These are phyloP conservation scores for Drosophila leontia DNA, from an alignment of 1,140 invertebrate species.

Conservation along the genomic window DNA sequence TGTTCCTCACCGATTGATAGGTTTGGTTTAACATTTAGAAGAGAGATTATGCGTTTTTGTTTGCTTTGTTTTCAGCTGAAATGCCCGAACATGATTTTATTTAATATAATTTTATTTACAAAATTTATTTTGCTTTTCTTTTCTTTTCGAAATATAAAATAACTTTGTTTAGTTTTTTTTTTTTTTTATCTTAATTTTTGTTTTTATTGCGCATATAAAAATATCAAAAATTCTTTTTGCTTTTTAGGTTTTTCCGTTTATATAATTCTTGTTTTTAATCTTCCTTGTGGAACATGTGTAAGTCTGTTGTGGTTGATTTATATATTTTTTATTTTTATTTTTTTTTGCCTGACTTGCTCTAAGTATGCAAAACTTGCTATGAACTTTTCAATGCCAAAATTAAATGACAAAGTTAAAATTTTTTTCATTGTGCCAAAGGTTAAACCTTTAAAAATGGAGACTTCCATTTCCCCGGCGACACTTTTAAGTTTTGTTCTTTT, in stretches of 20 bases:
- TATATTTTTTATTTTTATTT: conserved; percentile 15
- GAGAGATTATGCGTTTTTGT: conserved; percentile 69
- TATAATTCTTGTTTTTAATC: conserved; percentile 47
- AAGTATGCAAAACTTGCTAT: conserved; percentile 55
- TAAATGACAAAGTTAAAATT: conserved; percentile 64
- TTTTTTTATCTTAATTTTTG: conserved; percentile 20
- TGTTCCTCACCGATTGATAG: conserved; percentile 51
- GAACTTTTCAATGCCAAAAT: conserved; percentile 49
- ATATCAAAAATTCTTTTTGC: conserved; percentile 58
- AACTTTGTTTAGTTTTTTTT: conserved; percentile 44
- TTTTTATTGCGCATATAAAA: conserved; percentile 64
- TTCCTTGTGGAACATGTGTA: conserved; percentile 56
- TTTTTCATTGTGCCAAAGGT: conserved; percentile 51
- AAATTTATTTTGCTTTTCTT: conserved; percentile 44
- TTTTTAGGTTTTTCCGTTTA: conserved; percentile 35
- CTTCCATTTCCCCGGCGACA: conserved; percentile 32
- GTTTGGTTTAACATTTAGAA: conserved; percentile 57
- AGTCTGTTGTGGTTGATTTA: conserved; percentile 54
- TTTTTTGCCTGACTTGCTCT: conserved; percentile 47
- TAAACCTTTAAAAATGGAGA: conserved; percentile 52
- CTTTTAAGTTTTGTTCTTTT: conserved; percentile 20
- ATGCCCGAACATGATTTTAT: conserved; percentile 64
- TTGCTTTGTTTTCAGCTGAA: conserved; percentile 61
- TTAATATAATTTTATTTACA: conserved; percentile 72
- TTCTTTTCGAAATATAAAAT: conserved; percentile 68